Evolutionary conservation across 2,888 invertebrate species (phyloP).

Genomic region (Agapostemon virescens): DNA sequence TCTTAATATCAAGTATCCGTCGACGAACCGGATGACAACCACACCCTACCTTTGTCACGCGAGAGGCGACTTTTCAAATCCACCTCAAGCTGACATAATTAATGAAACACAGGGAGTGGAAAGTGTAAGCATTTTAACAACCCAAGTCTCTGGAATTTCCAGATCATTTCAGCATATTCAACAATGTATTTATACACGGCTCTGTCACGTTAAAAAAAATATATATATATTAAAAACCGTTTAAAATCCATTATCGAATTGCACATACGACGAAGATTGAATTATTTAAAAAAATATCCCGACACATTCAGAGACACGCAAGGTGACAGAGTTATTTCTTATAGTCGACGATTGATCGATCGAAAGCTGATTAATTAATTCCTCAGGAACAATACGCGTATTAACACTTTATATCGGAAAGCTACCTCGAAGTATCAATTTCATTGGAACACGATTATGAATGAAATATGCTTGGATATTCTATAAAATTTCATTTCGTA

Average conservation of each 20-base stretch:
- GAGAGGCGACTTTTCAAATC: conserved; percentile 64
- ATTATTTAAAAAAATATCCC: neutral
- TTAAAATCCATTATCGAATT: neutral
- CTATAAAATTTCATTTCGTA: neutral
- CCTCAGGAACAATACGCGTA: neutral
- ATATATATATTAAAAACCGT: too few species aligned
- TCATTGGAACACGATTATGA: neutral
- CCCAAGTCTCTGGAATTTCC: conserved; percentile 47
- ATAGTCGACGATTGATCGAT: neutral
- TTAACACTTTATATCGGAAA: neutral
- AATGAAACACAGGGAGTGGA: conserved; percentile 60
- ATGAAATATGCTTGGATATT: neutral
- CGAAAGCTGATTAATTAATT: neutral
- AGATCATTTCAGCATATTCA: conserved; percentile 29
- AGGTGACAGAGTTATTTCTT: neutral
- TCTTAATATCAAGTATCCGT: conserved; percentile 68
- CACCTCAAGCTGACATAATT: conserved; percentile 63
- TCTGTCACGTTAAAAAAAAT: neutral
- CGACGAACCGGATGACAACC: conserved; percentile 65
- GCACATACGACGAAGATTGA: neutral
- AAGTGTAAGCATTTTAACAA: conserved; percentile 56
- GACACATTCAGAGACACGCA: neutral
- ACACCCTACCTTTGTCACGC: conserved; percentile 74
- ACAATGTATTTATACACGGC: neutral
- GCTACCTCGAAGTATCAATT: neutral